Conservation (phyloP, 2,888 invertebrate genomes). For the Hesperia comma region DNA sequence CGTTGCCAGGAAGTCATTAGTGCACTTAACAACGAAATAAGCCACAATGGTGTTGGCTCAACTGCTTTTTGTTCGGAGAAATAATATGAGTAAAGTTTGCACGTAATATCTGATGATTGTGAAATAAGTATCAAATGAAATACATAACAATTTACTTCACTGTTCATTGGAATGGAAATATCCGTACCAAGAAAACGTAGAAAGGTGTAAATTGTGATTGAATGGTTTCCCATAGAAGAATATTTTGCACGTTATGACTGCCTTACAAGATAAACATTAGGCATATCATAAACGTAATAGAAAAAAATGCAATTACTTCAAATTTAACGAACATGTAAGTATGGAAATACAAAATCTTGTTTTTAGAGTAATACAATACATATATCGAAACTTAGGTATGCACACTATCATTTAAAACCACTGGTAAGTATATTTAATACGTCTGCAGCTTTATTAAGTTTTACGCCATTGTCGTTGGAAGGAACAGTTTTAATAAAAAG, state of each 20-base stretch:
- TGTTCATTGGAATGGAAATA: conserved; percentile 1
- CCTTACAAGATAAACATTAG: background rate
- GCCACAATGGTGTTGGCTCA: conserved; percentile 40
- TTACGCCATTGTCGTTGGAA: background rate
- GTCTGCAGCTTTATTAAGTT: conserved; percentile 5
- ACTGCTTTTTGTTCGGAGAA: conserved; percentile 26
- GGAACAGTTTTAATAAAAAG: conserved; percentile 14
- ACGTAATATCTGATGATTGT: conserved; percentile 7
- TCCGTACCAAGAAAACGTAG: background rate
- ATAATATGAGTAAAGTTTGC: conserved; percentile 30
- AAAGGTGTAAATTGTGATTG: background rate
- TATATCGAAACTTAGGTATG: background rate
- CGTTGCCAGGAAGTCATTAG: conserved; percentile 57
- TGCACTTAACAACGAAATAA: conserved; percentile 52
- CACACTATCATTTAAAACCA: background rate
- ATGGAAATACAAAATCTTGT: no score
- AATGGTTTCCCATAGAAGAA: background rate
- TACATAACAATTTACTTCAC: background rate
- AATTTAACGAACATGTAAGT: no score
- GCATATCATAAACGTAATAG: no score
- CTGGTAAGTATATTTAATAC: background rate
- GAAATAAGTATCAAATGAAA: background rate
- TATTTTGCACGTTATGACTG: background rate
- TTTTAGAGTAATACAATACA: background rate
- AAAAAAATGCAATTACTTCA: no score